Base-by-base conservation (phyloP, 2,888 invertebrate species). In the Chironomus tentans region DNA sequence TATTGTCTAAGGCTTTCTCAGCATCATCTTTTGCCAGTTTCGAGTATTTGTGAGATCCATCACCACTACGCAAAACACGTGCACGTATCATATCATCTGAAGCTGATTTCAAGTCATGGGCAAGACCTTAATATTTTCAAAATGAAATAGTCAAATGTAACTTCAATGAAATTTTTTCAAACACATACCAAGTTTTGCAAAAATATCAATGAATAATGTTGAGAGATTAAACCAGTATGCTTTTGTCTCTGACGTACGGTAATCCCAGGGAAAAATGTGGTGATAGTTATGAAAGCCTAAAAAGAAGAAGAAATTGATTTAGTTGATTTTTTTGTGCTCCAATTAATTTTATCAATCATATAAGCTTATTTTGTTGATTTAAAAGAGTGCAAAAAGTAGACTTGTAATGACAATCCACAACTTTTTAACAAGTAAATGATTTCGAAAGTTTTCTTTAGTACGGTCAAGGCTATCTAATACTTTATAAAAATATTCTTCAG, bases 51-150 rank as follows among this genome's bases (percentile, higher is more conserved):
- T 89, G 88, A 5, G 86, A 82, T 0, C 92, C 92, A 79, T 93
- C 92, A 0, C 94, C 94, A 0, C 92, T 92, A 79, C 93, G 87
- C 18, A 85, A 81, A 0, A 89, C 88, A 72, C 95, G 86, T 81
- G 88, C 90, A 77, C 86, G 84, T 1, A 94, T 87, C 87, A 92
- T 88, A 3, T 91, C 89, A 6, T 85, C 82, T 3, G 91, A 87
- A 2, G 93, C 93, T 2, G 90, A 92, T 84, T 94, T 95, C 79
- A 94, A 83, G 81, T 95, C 94, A 82, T 94, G 94, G 0, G 93
- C 95, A 86, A 89, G 88, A 56, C 95, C 74, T 72, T 22, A 48
- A 15, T 47, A 15, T 48, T 15, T 38, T 10, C 4, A 4, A 56
- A 15, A 56, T 56, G 12, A 12, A 65, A 13, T 65, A 15, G 2